Evolutionary conservation across 1,140 invertebrate species (phyloP), one percentile per base, ranked within the genome.

Genomic region (Phymastichus coffea): DNA sequence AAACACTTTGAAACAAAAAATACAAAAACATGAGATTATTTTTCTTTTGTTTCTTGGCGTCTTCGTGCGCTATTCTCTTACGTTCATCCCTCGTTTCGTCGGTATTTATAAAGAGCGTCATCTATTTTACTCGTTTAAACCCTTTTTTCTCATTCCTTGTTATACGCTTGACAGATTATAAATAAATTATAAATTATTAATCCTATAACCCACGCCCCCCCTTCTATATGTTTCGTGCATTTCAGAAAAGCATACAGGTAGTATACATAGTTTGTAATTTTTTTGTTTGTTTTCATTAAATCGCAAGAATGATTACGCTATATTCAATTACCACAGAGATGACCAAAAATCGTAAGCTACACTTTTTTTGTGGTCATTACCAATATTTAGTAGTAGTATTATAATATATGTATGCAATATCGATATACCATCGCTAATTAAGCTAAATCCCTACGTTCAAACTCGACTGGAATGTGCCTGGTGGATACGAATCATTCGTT

Each of bases 221-320:
- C 82, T 84, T 84, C 82, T 84, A 84, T 84, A 83, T 79, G 83
- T 84, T 84, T 84, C 83, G 82, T 84, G 83, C 83, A 84, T 84
- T 84, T 84, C 83, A 82, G 74, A 76, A 82, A 81, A 83, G 82
- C 82, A 83, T 84, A 83, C 81, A 82, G 80, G 74, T 77, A 79
- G 69, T 73, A 74, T 72, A 79, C 68, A 78, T 77, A 76, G 63
- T 77, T 74, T 33, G 28, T 33, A 33, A 40, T 4, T 8, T 8
- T 40, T 40, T 40, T 40, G 6, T 33, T 33, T 40, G 10, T 17
- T 40, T n/a, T 40, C 9, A 8, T 40, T 17, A 9, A 55, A 69
- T 76, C 71, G 72, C 72, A 73, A 77, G 67, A 76, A 72, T 33
- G 73, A 77, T 79, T 79, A 78, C 48, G 47, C 54, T 57, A 70